Evolutionary conservation across 2,113 vertebrate genomes (phyloP).

Genomic region (Etheostoma cragini): DNA sequence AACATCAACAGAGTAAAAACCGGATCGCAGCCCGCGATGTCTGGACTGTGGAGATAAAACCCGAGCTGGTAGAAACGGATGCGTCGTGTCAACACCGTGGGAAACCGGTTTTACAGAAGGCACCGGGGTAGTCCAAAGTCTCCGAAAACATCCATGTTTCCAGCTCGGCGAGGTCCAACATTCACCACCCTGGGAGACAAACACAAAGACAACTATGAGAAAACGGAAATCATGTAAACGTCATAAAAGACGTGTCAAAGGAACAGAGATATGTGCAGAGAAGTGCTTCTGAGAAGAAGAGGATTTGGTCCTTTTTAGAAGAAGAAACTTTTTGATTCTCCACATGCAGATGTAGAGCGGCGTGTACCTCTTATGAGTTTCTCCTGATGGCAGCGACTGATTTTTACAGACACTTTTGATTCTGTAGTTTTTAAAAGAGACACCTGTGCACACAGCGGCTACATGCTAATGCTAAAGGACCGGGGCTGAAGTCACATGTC

Average conservation of each 20-base stretch:
- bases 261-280: not conserved
- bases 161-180: conserved; percentile 78
- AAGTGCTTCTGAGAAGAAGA: no score
- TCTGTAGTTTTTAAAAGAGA: no score
- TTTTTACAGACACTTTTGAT: no score
- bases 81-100: conserved; percentile 35
- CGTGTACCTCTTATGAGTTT: no score
- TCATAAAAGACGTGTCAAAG: not conserved
- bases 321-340: no score
- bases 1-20: conserved; percentile 1
- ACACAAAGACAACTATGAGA: not conserved
- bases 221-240: not conserved
- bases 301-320: no score
- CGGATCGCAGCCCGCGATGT: conserved; percentile 18
- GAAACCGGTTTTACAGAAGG: conserved; percentile 82
- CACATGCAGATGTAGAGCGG: no score
- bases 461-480: no score
- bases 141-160: conserved; percentile 87
- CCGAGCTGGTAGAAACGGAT: conserved; percentile 36
- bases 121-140: conserved; percentile 85
- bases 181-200: conserved; percentile 73
- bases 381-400: no score
- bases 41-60: conserved; percentile 33
- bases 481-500: no score
- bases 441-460: no score